phyloP scores from a whole-genome alignment of 2,888 invertebrate genomes.

The Oxyteleia sp. region DNA sequence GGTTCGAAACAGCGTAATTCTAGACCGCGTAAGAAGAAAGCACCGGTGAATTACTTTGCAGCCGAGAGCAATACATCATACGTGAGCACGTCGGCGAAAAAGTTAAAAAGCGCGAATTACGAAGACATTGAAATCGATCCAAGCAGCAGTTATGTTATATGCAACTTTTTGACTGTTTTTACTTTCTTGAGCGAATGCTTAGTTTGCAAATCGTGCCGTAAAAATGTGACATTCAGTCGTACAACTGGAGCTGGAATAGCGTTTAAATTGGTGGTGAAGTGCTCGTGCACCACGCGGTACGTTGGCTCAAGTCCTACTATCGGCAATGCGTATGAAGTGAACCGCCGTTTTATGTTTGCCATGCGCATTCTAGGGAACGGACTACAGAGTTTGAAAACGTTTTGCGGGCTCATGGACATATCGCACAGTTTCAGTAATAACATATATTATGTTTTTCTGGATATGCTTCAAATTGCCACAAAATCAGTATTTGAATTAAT shows the following conservation, averaged over 20 bases:
- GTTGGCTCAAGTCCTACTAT: background rate
- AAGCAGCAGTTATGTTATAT: too few species aligned
- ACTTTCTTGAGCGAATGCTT: constrained; percentile 1
- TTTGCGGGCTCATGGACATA: background rate
- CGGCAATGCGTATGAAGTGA: constrained; percentile 1
- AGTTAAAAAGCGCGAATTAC: background rate
- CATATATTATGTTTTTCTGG: background rate
- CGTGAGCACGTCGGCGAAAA: background rate
- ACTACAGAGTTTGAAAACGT: background rate
- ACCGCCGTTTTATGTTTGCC: too few species aligned
- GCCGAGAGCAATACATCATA: background rate
- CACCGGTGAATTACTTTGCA: background rate
- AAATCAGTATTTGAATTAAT: constrained; percentile 1
- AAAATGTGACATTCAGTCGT: constrained; percentile 1
- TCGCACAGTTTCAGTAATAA: too few species aligned
- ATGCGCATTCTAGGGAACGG: background rate
- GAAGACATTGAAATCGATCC: background rate
- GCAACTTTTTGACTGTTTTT: constrained; percentile 3
- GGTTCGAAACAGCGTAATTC: constrained; percentile 10
- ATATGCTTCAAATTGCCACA: background rate
- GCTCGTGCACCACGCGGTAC: background rate
- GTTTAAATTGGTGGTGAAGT: constrained; percentile 1
- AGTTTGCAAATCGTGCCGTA: background rate
- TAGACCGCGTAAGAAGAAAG: constrained; percentile 6
- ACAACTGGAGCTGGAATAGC: too few species aligned